Evolutionary conservation across 2,797 vertebrate genomes (phyloP), one percentile per base, ranked within the genome.

Genomic region (Pteropus rufus): DNA sequence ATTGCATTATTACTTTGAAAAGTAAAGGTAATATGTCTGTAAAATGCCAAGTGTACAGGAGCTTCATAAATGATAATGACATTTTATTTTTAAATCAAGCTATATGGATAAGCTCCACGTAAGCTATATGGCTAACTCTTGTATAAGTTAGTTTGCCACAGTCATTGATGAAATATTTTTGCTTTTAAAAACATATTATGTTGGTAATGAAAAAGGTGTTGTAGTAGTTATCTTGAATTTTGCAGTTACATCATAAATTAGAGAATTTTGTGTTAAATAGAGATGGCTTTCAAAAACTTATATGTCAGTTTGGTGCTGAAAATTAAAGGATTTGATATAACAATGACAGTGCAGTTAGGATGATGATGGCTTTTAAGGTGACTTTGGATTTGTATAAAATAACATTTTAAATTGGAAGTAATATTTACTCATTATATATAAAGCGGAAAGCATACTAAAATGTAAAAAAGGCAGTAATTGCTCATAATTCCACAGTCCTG

Each of bases 91-190:
- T 26, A 80, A 84, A 67, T 95, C 56, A 80, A 19, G 31, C 23
- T 72, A 10, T 19, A 44, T 56, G 52, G 69, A 31, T 67, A 58
- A 39, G 44, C 39, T 58, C 26, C 49, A 23, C 26, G 29, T 58
- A n/a, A 41, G 19, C n/a, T 85, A 0, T 65, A 1, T 49, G 44
- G 26, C 26, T 75, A 52, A 90, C 49, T 72, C 36, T 39, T 24
- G 18, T 52, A 4, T 67, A 60, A 23, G 29, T 81, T 87, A 76
- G 23, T 87, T 69, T 76, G 19, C 44, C n/a, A 44, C 18, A 90
- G 14, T 62, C 52, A 82, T 86, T 69, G 75, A 85, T 85, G 86
- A 83, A 39, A 86, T 93, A 52, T 81, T 93, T 95, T 89, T 90
- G 39, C 76, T 75, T 93, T 84, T 80, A 73, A 58, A 87, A 87